These are phyloP conservation scores for Napeogenes sylphis DNA, from an alignment of 2,888 invertebrate genomes.

Conservation along the genomic window DNA sequence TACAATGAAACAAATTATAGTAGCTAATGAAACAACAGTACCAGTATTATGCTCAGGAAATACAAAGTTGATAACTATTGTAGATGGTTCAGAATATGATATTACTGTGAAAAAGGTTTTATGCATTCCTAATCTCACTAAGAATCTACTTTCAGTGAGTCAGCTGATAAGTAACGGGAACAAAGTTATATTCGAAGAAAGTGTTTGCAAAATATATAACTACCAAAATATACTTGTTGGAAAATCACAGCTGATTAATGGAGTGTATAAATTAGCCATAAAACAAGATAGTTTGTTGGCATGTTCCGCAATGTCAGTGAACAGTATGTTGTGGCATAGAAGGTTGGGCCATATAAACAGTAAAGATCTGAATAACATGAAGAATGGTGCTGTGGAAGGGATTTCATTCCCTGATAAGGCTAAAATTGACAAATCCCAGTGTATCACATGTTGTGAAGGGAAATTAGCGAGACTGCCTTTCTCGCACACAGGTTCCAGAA, in stretches of 20 bases:
- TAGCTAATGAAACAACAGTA: slow-evolving; percentile 28
- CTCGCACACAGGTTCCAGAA: background rate
- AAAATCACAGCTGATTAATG: slow-evolving; percentile 17
- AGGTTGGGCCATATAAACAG: slow-evolving; percentile 30
- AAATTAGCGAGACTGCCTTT: background rate
- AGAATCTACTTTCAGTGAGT: slow-evolving; percentile 31
- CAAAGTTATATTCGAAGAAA: slow-evolving; percentile 18
- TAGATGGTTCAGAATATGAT: slow-evolving; percentile 17
- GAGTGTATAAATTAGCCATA: slow-evolving; percentile 24
- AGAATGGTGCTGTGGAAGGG: background rate
- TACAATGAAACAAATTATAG: slow-evolving; percentile 24
- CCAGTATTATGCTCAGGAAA: slow-evolving; percentile 29
- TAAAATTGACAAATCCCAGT: background rate
- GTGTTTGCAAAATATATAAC: slow-evolving; percentile 20
- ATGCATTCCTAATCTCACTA: slow-evolving; percentile 32
- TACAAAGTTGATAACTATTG: slow-evolving; percentile 23
- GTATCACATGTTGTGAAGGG: background rate
- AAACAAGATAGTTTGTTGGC: background rate
- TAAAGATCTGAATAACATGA: background rate
- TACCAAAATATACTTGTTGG: slow-evolving; percentile 17
- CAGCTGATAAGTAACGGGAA: slow-evolving; percentile 23
- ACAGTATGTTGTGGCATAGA: slow-evolving; percentile 25
- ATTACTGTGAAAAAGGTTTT: slow-evolving; percentile 26
- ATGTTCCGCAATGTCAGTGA: no score
- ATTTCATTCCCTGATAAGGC: background rate